Evolutionary conservation across 2,888 invertebrate species (phyloP).

Genomic region (Eupithecia subfuscata): DNA sequence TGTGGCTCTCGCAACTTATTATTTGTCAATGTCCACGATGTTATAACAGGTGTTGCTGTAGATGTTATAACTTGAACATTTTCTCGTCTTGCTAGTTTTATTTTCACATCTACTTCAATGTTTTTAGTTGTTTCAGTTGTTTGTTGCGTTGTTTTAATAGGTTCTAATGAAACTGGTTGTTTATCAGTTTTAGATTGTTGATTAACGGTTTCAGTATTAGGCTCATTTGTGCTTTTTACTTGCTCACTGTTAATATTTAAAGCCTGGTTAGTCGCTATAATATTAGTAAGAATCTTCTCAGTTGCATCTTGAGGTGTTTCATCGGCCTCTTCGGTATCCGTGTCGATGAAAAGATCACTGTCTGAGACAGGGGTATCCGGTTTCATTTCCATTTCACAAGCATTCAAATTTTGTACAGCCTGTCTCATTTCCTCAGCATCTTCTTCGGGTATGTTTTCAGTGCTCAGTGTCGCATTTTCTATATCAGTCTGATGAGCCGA

Average conservation of each 20-base stretch:
- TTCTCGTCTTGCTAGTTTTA: constrained; percentile 68
- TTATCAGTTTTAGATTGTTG: constrained; percentile 32
- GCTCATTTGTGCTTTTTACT: constrained; percentile 68
- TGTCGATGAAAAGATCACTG: constrained; percentile 92
- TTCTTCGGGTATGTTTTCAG: constrained; percentile 86
- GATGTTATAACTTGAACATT: constrained; percentile 67
- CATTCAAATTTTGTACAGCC: constrained; percentile 91
- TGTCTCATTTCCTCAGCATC: constrained; percentile 93
- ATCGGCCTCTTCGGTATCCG: constrained; percentile 91
- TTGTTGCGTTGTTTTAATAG: constrained; percentile 41
- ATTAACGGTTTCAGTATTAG: constrained; percentile 31
- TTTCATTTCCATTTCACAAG: constrained; percentile 88
- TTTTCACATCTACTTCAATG: constrained; percentile 64
- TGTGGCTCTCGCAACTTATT: constrained; percentile 74
- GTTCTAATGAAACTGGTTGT: constrained; percentile 18
- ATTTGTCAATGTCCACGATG: constrained; percentile 82
- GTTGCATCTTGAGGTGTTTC: constrained; percentile 80
- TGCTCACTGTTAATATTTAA: constrained; percentile 57
- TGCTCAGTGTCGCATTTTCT: constrained; percentile 73
- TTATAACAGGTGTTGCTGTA: constrained; percentile 81
- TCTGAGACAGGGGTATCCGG: constrained; percentile 94
- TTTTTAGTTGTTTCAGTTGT: constrained; percentile 58
- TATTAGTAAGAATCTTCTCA: constrained; percentile 69
- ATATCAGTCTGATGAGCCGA: constrained; percentile 71
- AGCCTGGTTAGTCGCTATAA: constrained; percentile 69